Evolutionary conservation across 2,888 invertebrate species (phyloP), one percentile per base, ranked within the genome.

Genomic region (Lamproptera curius): DNA sequence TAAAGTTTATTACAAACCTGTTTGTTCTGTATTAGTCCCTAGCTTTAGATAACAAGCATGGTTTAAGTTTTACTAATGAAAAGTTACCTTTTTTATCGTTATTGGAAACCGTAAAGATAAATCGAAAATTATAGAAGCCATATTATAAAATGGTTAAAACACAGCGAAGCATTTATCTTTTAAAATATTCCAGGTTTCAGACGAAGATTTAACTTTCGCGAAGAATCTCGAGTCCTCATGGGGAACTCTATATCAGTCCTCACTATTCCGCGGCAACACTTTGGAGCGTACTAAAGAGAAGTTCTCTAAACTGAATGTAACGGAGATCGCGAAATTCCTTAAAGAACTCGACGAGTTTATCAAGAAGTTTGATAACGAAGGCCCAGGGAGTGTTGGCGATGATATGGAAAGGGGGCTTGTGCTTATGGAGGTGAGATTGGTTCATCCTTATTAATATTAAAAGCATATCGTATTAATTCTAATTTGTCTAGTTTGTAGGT

Each of bases 211-310:
- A 43, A 63, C 74, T 16, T 74, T 90, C 52, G 88, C 92, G 0
- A 86, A 91, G 63, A 85, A 82, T 50, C 74, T 95, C 36, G 90
- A 93, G 68, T 76, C 88, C 13, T 89, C 92, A 1, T 95, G 95
- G 95, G 90, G 91, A 49, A 84, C 86, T 2, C 74, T 95, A 9
- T 92, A 92, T 62, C 88, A 92, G 43, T 91, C 92, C 0, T 91
- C 93, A 0, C 68, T 95, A 4, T 94, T 92, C 74, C 88, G 94
- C 45, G 90, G 90, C 9, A 90, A 90, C 51, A 92, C 92, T 1
- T 74, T 95, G 28, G 92, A 94, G 64, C 91, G 92, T 46, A 95
- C 95, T n/a, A 97, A 96, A 69, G 93, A 93, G 45, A 92, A 94
- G 64, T 97, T 97, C 79, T 94, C 95, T 8, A 92, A 93, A 65